Evolutionary conservation across 2,797 vertebrate species (phyloP).

Genomic region (Potorous gilbertii): DNA sequence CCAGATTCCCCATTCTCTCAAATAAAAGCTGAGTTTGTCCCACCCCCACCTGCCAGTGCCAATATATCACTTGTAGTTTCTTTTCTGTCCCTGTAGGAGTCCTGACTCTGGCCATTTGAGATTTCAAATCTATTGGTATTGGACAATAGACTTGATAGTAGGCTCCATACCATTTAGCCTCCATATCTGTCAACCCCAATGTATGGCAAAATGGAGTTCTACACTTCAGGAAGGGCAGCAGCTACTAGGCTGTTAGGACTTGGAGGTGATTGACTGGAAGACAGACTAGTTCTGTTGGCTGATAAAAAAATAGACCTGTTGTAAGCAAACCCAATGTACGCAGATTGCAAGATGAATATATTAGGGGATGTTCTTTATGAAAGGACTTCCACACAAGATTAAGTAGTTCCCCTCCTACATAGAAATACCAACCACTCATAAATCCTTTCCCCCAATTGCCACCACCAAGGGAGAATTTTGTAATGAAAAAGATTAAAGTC

Average conservation of each 20-base stretch:
- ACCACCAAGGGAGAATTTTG: neutral
- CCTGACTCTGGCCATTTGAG: neutral
- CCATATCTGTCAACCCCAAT: neutral
- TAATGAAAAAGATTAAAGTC: neutral
- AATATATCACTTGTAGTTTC: neutral
- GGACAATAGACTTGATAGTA: neutral
- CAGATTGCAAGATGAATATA: neutral
- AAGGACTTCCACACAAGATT: neutral
- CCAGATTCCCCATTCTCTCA: neutral
- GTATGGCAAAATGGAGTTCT: neutral
- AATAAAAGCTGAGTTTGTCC: neutral
- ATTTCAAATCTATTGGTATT: neutral
- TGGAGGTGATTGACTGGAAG: neutral
- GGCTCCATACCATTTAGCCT: neutral
- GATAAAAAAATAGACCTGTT: neutral
- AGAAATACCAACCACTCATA: neutral
- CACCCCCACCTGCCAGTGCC: neutral
- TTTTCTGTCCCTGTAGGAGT: neutral
- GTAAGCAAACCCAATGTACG: neutral
- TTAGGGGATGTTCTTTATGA: neutral
- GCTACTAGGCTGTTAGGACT: neutral
- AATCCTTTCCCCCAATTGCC: neutral
- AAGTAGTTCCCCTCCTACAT: neutral
- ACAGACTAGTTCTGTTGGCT: neutral
- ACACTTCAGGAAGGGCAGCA: neutral